Conservation (phyloP, 1,140 invertebrate genomes). For the Aphaenogaster floridana region DNA sequence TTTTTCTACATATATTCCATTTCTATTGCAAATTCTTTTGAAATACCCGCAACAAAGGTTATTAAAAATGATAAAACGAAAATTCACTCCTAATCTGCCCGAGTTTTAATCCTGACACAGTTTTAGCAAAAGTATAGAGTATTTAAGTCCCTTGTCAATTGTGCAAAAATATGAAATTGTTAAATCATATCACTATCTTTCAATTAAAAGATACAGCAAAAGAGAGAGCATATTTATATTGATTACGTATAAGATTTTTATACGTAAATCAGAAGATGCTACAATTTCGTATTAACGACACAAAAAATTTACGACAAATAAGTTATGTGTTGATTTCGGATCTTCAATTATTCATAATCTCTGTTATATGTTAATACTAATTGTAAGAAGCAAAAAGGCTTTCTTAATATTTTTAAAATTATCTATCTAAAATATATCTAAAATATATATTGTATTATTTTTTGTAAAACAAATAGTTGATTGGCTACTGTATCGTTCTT, state of each 20-base stretch:
- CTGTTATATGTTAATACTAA: neutral
- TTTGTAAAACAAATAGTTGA: neutral
- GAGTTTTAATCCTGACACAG: conserved; percentile 69
- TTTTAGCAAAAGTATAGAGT: conserved; percentile 47
- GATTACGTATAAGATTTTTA: neutral
- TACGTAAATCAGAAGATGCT: neutral
- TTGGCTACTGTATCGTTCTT: neutral
- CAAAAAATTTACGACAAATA: neutral
- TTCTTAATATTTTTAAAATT: neutral
- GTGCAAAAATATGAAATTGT: neutral
- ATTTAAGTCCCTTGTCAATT: conserved; percentile 34
- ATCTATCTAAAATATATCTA: neutral
- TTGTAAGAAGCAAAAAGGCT: neutral
- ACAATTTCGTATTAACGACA: neutral
- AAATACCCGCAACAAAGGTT: neutral
- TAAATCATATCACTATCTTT: neutral
- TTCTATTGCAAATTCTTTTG: neutral
- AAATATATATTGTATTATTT: conserved; percentile 5
- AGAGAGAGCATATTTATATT: neutral
- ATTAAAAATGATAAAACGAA: conserved; percentile 13
- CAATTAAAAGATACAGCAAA: neutral
- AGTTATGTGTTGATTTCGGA: neutral
- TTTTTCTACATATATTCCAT: neutral
- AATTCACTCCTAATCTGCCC: conserved; percentile 26
- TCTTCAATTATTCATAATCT: neutral